Conservation (phyloP, 2,888 invertebrate genomes). For the Lithophane semibrunnea region DNA sequence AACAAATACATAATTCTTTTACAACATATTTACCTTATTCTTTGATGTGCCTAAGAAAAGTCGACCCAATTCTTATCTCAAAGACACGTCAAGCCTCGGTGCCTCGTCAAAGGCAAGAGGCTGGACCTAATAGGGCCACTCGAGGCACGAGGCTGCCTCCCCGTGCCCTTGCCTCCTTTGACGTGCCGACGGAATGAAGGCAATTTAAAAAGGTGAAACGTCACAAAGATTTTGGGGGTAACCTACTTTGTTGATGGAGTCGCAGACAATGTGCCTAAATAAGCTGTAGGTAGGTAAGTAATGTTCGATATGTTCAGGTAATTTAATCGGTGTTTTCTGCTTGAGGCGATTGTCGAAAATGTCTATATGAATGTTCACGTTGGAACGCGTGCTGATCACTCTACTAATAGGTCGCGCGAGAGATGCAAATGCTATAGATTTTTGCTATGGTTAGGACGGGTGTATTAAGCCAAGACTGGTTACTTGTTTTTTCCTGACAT, state of each 20-base stretch:
- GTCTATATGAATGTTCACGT: no score
- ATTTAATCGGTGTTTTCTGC: background rate
- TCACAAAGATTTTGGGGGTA: constrained; percentile 65
- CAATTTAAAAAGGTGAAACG: constrained; percentile 83
- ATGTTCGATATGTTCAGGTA: background rate
- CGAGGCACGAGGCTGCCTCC: constrained; percentile 76
- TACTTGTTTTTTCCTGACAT: no score
- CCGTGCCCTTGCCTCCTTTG: constrained; percentile 80
- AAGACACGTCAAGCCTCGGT: constrained; percentile 83
- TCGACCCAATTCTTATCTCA: constrained; percentile 88
- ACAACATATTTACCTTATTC: constrained; percentile 65
- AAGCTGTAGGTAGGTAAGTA: constrained; percentile 4
- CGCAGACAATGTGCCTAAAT: constrained; percentile 24
- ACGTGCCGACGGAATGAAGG: constrained; percentile 82
- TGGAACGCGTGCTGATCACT: no score
- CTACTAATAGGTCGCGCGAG: no score
- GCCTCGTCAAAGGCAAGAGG: constrained; percentile 84
- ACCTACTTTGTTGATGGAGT: constrained; percentile 52
- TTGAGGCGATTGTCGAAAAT: no score
- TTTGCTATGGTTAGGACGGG: no score
- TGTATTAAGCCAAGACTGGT: no score
- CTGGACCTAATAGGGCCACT: constrained; percentile 88
- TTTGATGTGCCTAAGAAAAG: constrained; percentile 84
- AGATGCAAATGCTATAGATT: no score
- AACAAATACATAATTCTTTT: constrained; percentile 58